These are phyloP conservation scores for Nymphalis c-album DNA, from an alignment of 2,888 invertebrate species.

Conservation along the genomic window DNA sequence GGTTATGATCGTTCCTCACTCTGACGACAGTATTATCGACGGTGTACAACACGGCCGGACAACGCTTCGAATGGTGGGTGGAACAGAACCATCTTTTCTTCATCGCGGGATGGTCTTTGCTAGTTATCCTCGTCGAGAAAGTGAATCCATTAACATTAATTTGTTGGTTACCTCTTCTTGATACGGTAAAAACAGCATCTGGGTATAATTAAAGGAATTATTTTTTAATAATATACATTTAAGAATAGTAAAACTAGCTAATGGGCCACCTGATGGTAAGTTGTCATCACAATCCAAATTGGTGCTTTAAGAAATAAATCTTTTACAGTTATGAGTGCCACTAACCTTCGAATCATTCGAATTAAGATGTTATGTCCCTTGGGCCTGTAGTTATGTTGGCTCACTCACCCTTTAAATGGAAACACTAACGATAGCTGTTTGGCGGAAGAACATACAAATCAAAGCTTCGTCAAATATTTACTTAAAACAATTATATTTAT, in stretches of 20 bases:
- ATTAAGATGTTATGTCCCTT: too few species aligned
- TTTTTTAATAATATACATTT: too few species aligned
- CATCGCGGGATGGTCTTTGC: neutral
- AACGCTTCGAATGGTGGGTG: constrained; percentile 35
- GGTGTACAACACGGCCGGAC: constrained; percentile 31
- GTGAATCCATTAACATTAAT: constrained; percentile 34
- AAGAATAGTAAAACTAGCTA: too few species aligned
- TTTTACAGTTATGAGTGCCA: neutral
- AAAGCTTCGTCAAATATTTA: too few species aligned
- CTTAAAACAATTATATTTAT: too few species aligned
- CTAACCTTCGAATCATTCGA: too few species aligned
- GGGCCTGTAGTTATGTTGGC: too few species aligned
- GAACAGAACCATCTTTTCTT: constrained; percentile 38
- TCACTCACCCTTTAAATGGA: too few species aligned
- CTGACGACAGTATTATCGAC: constrained; percentile 29
- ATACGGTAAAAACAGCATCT: constrained; percentile 35
- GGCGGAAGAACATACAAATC: too few species aligned
- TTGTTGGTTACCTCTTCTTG: constrained; percentile 34
- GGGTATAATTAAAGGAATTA: neutral
- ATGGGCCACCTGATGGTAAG: too few species aligned
- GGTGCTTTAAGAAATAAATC: neutral
- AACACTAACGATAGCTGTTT: too few species aligned
- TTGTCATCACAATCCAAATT: too few species aligned
- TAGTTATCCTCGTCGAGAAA: constrained; percentile 22
- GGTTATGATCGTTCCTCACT: constrained; percentile 25